phyloP scores from a whole-genome alignment of 2,888 invertebrate species.

The Digitonthophagus gazella region DNA sequence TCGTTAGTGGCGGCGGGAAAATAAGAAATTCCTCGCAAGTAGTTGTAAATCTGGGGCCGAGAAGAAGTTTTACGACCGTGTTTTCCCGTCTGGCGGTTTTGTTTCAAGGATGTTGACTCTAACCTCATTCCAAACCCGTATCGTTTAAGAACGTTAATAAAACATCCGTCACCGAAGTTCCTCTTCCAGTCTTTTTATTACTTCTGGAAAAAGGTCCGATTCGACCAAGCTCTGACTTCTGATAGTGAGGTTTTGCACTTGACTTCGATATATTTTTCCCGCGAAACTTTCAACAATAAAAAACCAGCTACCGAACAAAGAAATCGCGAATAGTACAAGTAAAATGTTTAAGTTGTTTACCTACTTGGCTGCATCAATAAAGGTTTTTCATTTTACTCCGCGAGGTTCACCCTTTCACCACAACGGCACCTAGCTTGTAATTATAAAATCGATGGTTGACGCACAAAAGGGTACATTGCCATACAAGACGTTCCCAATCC shows the following conservation, averaged over 20 bases:
- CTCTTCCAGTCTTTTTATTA: background rate
- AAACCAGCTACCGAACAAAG: background rate
- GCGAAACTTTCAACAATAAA: background rate
- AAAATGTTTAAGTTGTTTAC: too few species aligned
- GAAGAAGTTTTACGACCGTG: slow-evolving; percentile 18
- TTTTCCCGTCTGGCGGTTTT: slow-evolving; percentile 17
- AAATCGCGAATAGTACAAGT: background rate
- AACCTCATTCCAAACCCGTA: slow-evolving; percentile 16
- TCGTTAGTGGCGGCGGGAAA: slow-evolving; percentile 6
- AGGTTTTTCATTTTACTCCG: too few species aligned
- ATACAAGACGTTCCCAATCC: background rate
- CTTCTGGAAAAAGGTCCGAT: background rate
- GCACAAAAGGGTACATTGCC: background rate
- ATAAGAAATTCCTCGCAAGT: slow-evolving; percentile 16
- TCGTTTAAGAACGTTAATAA: slow-evolving; percentile 17
- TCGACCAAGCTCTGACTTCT: background rate
- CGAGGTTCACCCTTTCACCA: too few species aligned
- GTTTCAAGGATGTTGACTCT: slow-evolving; percentile 20
- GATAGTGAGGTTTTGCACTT: background rate
- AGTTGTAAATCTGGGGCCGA: slow-evolving; percentile 15
- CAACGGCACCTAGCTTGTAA: too few species aligned
- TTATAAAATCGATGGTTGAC: background rate
- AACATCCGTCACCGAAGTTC: slow-evolving; percentile 8
- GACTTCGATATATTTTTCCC: background rate
- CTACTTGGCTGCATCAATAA: too few species aligned